phyloP scores from a whole-genome alignment of 2,797 vertebrate genomes.

The Scyliorhinus canicula region DNA sequence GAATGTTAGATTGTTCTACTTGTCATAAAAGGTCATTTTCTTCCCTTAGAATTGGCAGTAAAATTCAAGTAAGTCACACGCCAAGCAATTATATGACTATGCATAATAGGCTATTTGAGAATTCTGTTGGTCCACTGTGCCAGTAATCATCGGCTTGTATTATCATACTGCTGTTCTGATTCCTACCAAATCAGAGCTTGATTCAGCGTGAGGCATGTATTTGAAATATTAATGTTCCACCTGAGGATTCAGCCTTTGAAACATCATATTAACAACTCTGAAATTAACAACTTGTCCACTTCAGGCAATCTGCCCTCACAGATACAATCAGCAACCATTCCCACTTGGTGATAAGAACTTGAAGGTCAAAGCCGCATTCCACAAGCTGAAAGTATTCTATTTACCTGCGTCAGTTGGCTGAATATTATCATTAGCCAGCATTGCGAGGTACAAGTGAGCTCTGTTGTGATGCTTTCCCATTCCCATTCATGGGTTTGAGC shows the following conservation, averaged over 20 bases:
- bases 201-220: neutral
- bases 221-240: neutral
- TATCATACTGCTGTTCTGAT: neutral
- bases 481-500: too few relatives aligned
- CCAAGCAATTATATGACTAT: neutral
- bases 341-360: neutral
- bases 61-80: constrained; percentile 1
- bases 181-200: neutral
- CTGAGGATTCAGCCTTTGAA: neutral
- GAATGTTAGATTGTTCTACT: too few relatives aligned
- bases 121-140: neutral
- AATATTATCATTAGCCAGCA: neutral
- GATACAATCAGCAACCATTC: neutral
- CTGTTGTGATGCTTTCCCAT: neutral
- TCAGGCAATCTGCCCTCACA: neutral
- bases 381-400: neutral
- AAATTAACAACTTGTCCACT: constrained; percentile 6
- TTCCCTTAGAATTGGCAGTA: neutral
- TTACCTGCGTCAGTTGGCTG: neutral
- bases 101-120: neutral
- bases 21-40: too few relatives aligned
- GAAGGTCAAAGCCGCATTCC: neutral
- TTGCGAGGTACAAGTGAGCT: neutral
- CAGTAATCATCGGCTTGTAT: neutral
- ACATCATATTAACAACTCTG: neutral